A percentile compares a stretch with the other conserved stretches of the same genome.
Conservation (phyloP, 2,888 invertebrate species). For the Lithophane ornitopus region DNA sequence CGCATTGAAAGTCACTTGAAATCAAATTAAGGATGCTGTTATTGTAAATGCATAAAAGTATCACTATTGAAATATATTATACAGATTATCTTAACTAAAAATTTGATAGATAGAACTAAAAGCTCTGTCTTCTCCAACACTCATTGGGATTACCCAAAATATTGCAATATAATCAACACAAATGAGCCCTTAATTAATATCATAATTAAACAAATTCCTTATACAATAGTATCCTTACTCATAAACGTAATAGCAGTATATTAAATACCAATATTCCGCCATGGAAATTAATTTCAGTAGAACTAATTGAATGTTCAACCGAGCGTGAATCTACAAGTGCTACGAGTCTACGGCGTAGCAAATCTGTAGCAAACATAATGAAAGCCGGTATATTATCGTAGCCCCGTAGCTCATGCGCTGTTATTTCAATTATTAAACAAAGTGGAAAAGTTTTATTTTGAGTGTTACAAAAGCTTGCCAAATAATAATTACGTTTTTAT, state of each 20-base stretch:
- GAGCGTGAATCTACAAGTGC: constrained; percentile 65
- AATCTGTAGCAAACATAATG: constrained; percentile 52
- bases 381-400: constrained; percentile 49
- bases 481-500: constrained; percentile 14
- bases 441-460: constrained; percentile 43
- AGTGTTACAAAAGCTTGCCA: constrained; percentile 30
- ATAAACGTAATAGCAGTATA: constrained; percentile 49
- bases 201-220: constrained; percentile 15
- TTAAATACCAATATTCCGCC: constrained; percentile 59
- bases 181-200: constrained; percentile 8
- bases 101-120: background rate
- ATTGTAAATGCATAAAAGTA: background rate
- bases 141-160: background rate
- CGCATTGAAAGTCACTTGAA: background rate
- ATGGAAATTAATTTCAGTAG: constrained; percentile 61
- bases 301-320: constrained; percentile 64
- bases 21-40: background rate
- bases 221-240: constrained; percentile 4
- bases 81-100: no score
- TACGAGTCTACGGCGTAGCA: constrained; percentile 73
- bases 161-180: background rate
- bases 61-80: background rate
- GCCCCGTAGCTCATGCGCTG: constrained; percentile 20
- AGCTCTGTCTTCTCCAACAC: background rate
- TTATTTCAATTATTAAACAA: constrained; percentile 33